A percentile compares a stretch with the other conserved stretches of the same genome.
Conservation (phyloP, 37 sponge, comb jelly and placozoan species). For the Ephydatia muelleri region DNA sequence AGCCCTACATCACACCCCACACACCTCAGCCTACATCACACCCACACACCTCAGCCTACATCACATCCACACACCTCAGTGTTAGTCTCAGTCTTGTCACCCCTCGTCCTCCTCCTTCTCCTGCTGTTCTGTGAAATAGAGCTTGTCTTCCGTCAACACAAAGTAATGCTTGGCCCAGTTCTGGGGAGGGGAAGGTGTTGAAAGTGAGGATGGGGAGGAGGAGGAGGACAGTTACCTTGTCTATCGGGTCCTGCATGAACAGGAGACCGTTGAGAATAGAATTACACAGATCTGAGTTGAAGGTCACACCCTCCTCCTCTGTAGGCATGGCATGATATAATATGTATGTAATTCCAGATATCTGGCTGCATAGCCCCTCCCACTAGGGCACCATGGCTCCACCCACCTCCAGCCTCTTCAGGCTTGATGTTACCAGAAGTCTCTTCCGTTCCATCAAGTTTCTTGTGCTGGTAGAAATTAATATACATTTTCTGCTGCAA, state of each 20-base stretch:
- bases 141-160: slow-evolving; percentile 75
- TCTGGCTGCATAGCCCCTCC: too few relatives aligned
- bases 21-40: slow-evolving; percentile 24
- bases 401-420: slow-evolving; percentile 12
- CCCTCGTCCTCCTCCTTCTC: slow-evolving; percentile 76
- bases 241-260: slow-evolving; percentile 86
- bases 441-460: slow-evolving; percentile 41
- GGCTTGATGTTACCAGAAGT: neutral
- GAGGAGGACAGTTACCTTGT: slow-evolving; percentile 55
- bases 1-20: neutral
- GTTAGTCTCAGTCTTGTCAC: slow-evolving; percentile 46
- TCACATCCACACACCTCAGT: slow-evolving; percentile 37
- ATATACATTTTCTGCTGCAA: neutral
- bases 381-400: neutral
- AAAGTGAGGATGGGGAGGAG: neutral
- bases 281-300: slow-evolving; percentile 71
- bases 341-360: neutral
- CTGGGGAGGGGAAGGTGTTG: neutral
- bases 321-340: neutral
- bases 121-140: slow-evolving; percentile 81
- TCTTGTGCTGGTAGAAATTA: slow-evolving; percentile 52
- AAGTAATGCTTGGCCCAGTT: slow-evolving; percentile 89
- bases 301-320: slow-evolving; percentile 17
- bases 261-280: slow-evolving; percentile 82
- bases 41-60: slow-evolving; percentile 6